Conservation (phyloP, 2,797 vertebrate species). For the Protonibea diacanthus region DNA sequence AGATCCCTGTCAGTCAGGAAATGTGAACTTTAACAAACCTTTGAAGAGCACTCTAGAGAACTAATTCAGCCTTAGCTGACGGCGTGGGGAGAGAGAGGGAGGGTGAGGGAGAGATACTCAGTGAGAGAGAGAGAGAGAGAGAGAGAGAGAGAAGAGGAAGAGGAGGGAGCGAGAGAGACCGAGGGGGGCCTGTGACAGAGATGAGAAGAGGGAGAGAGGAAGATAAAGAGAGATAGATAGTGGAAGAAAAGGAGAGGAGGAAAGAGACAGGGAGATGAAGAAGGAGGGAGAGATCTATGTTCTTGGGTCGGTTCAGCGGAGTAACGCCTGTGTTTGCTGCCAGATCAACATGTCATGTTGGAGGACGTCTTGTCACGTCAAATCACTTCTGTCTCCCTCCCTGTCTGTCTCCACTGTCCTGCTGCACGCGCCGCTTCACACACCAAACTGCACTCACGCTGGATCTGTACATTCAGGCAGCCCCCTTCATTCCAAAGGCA, state of each 20-base stretch:
- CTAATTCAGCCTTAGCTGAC: slow-evolving; percentile 83
- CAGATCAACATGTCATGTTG: slow-evolving; percentile 86
- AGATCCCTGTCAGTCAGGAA: slow-evolving; percentile 86
- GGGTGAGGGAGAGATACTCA: slow-evolving; percentile 50
- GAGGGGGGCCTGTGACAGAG: slow-evolving; percentile 59
- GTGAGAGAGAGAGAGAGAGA: slow-evolving; percentile 19
- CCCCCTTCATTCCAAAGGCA: slow-evolving; percentile 64
- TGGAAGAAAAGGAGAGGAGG: slow-evolving; percentile 56
- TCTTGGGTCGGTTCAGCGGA: slow-evolving; percentile 81
- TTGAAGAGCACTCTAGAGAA: slow-evolving; percentile 87
- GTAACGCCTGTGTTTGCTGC: slow-evolving; percentile 86
- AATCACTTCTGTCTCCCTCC: slow-evolving; percentile 82
- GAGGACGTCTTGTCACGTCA: slow-evolving; percentile 87
- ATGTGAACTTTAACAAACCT: slow-evolving; percentile 87
- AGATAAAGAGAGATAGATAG: slow-evolving; percentile 54
- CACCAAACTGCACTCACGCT: slow-evolving; percentile 55
- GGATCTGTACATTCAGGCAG: slow-evolving; percentile 62
- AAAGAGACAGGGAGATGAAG: slow-evolving; percentile 61
- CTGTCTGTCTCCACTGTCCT: slow-evolving; percentile 81
- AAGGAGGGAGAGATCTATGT: slow-evolving; percentile 73
- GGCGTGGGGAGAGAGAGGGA: slow-evolving; percentile 64
- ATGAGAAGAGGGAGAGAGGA: slow-evolving; percentile 59
- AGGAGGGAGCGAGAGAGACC: background rate
- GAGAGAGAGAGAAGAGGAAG: slow-evolving; percentile 22
- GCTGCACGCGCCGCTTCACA: slow-evolving; percentile 78